Conservation (phyloP, 2,113 vertebrate species). For the Cinclus cinclus region DNA sequence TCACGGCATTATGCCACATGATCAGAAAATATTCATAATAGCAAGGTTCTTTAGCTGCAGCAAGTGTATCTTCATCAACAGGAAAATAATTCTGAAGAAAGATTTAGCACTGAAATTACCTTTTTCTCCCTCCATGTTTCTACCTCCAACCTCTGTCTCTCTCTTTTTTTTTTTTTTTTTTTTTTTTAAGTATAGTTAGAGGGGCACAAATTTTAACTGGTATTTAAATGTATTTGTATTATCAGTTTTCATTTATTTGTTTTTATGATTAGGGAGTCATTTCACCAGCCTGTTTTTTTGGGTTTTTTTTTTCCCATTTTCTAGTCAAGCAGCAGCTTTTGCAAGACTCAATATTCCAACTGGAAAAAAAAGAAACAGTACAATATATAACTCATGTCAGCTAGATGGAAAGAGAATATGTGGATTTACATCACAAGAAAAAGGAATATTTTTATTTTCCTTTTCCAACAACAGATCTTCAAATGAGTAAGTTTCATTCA, state of each 20-base stretch:
- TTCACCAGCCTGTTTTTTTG: neutral
- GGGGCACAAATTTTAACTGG: neutral
- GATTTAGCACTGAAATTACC: neutral
- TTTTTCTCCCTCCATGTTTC: neutral
- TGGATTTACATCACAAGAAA: neutral
- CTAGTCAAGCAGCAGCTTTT: neutral
- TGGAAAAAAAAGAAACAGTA: neutral
- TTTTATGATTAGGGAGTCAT: neutral
- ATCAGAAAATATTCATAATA: neutral
- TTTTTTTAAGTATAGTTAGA: neutral
- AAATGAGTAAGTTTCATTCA: neutral
- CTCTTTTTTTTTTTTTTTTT: too few species aligned
- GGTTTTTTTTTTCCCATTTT: neutral
- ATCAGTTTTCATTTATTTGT: neutral
- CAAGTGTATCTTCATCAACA: neutral
- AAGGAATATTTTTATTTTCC: slow-evolving; percentile 1
- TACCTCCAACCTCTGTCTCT: accelerated
- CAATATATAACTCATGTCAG: neutral
- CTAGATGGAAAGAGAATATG: neutral
- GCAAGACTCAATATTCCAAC: neutral
- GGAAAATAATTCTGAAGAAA: neutral
- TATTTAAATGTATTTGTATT: neutral
- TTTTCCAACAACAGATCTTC: slow-evolving; percentile 32
- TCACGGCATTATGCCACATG: neutral
- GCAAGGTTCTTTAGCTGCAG: neutral